Conservation (phyloP, 2,113 vertebrate species). For the Oreochromis aureus region DNA sequence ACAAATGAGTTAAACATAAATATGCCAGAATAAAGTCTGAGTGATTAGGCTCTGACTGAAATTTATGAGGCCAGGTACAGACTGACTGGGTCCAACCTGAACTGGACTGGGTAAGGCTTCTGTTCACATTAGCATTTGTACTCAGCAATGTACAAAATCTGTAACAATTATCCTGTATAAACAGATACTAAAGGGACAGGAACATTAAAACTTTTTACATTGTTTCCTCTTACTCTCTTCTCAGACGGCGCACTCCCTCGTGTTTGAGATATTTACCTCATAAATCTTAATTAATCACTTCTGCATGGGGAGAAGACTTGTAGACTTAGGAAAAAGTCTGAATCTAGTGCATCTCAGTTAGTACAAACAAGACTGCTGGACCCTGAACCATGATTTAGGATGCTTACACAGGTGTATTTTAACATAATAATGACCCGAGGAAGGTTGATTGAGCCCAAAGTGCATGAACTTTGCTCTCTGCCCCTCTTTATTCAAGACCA, state of each 20-base stretch:
- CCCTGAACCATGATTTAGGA: background rate
- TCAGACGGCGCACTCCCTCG: background rate
- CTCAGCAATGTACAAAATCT: background rate
- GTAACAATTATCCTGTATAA: background rate
- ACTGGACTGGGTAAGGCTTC: fast-evolving
- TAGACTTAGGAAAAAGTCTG: background rate
- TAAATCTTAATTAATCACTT: background rate
- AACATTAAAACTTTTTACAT: background rate
- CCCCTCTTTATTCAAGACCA: constrained; percentile 3
- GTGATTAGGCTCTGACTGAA: background rate
- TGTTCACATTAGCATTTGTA: background rate
- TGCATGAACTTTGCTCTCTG: background rate
- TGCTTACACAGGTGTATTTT: constrained; percentile 29
- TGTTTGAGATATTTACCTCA: background rate
- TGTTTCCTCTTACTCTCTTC: background rate
- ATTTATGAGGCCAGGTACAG: background rate
- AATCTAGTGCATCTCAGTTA: background rate
- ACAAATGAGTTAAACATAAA: background rate
- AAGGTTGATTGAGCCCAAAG: background rate
- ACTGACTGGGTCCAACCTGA: background rate
- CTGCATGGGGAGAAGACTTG: background rate
- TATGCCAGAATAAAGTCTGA: background rate
- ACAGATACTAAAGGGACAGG: background rate
- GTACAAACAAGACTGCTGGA: background rate
- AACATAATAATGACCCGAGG: background rate